Evolutionary conservation across 2,888 invertebrate species (phyloP).

Genomic region (Acrocyrtus sp.): DNA sequence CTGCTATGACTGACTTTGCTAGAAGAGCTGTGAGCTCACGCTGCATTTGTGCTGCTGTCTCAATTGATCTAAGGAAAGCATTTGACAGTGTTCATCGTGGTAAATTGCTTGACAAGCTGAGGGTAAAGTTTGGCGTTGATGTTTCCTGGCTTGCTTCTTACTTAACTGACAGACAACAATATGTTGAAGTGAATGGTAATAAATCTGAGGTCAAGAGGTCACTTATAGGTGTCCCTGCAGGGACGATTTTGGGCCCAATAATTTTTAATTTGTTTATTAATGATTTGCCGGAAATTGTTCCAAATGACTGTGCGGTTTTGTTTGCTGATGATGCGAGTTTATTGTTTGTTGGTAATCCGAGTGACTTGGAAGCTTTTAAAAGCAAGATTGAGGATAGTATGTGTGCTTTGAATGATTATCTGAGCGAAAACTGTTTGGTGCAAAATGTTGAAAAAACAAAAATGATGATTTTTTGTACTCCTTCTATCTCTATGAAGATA

Average conservation of each 20-base stretch:
- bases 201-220: not conserved
- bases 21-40: constrained; percentile 13
- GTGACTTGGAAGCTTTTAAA: not conserved
- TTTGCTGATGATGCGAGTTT: constrained; percentile 17
- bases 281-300: not conserved
- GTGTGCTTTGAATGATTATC: not conserved
- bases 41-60: constrained; percentile 5
- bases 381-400: not conserved
- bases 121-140: no score
- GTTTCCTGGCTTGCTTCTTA: not conserved
- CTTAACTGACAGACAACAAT: not conserved
- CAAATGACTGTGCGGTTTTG: not conserved
- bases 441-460: constrained; percentile 22
- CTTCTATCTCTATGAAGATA: no score
- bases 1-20: constrained; percentile 21
- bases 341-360: not conserved
- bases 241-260: not conserved
- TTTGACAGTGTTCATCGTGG: not conserved
- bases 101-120: not conserved
- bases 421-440: not conserved
- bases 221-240: constrained; percentile 5
- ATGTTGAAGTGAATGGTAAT: not conserved
- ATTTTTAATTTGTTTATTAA: not conserved
- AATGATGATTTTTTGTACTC: not conserved
- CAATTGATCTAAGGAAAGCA: constrained; percentile 21